These are phyloP conservation scores for Patiria pectinifera DNA, from an alignment of 53 echinoderm and acorn worm genomes.

Conservation along the genomic window DNA sequence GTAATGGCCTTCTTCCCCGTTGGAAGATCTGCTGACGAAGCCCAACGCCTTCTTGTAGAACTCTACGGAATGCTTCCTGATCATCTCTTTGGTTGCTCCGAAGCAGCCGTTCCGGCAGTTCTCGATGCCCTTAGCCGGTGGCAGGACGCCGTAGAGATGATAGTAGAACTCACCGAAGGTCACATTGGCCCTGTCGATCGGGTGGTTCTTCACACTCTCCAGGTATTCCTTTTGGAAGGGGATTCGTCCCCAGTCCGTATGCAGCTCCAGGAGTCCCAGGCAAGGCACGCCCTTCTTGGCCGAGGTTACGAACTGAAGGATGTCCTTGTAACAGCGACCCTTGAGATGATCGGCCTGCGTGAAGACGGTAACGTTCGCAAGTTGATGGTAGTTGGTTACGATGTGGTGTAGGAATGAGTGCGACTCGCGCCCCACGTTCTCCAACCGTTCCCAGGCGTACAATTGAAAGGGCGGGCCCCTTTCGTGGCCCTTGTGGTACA, in stretches of 20 bases:
- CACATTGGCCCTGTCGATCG: neutral
- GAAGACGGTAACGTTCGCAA: conserved; percentile 40
- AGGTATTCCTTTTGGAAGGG: neutral
- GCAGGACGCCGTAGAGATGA: neutral
- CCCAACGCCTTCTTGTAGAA: conserved; percentile 21
- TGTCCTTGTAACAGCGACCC: neutral
- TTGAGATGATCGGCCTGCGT: conserved; percentile 1
- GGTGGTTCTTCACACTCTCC: neutral
- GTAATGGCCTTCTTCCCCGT: conserved; percentile 36
- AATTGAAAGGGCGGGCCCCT: conserved; percentile 19
- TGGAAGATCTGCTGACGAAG: conserved; percentile 2
- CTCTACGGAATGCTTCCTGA: conserved; percentile 5
- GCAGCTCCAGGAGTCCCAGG: neutral
- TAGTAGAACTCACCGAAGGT: neutral
- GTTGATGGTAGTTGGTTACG: conserved; percentile 23
- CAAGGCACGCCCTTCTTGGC: conserved; percentile 22
- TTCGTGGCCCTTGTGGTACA: conserved; percentile 25
- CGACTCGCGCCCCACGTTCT: conserved; percentile 28
- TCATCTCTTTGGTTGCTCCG: conserved; percentile 28
- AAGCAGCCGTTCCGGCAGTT: conserved; percentile 21
- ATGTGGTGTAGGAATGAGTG: conserved; percentile 35
- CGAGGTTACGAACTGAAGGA: neutral
- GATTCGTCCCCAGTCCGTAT: conserved; percentile 7
- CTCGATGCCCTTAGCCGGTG: neutral
- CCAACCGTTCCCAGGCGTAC: conserved; percentile 22